Percentiles rank a stretch among this genome's conserved stretches.
These are phyloP conservation scores for Sarcophaga carnaria DNA, from an alignment of 2,888 invertebrate genomes.

Conservation along the genomic window DNA sequence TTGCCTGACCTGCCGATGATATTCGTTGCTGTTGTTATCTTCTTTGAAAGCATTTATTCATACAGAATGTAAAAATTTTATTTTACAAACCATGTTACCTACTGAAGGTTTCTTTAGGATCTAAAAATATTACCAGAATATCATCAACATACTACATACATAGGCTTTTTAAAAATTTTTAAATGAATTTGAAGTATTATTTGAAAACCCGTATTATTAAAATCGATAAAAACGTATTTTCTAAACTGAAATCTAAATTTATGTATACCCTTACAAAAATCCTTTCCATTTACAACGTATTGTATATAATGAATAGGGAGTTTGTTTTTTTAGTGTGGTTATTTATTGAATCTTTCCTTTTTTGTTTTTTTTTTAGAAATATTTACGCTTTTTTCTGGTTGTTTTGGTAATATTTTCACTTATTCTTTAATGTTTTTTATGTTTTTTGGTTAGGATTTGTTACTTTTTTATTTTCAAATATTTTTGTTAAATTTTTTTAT, in stretches of 20 bases:
- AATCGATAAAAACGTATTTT: background rate
- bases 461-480: too few relatives aligned
- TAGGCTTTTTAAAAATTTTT: background rate
- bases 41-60: too few relatives aligned
- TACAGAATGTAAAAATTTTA: too few relatives aligned
- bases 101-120: too few relatives aligned
- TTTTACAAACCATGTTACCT: too few relatives aligned
- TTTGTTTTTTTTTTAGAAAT: constrained; percentile 56
- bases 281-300: background rate
- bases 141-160: too few relatives aligned
- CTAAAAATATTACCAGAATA: too few relatives aligned
- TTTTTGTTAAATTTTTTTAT: background rate
- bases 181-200: too few relatives aligned
- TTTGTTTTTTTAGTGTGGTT: background rate
- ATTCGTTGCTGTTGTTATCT: too few relatives aligned
- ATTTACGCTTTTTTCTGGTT: constrained; percentile 65
- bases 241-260: background rate
- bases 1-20: too few relatives aligned
- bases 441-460: constrained; percentile 51
- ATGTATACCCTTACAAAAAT: background rate
- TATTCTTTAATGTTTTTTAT: constrained; percentile 43
- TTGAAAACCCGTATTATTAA: too few relatives aligned
- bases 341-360: constrained; percentile 12
- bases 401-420: constrained; percentile 58
- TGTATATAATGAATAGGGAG: background rate